Percentiles rank a stretch among this genome's conserved stretches.
Evolutionary conservation across 2,888 invertebrate genomes (phyloP).

Genomic region (Barypeithes pellucidus): DNA sequence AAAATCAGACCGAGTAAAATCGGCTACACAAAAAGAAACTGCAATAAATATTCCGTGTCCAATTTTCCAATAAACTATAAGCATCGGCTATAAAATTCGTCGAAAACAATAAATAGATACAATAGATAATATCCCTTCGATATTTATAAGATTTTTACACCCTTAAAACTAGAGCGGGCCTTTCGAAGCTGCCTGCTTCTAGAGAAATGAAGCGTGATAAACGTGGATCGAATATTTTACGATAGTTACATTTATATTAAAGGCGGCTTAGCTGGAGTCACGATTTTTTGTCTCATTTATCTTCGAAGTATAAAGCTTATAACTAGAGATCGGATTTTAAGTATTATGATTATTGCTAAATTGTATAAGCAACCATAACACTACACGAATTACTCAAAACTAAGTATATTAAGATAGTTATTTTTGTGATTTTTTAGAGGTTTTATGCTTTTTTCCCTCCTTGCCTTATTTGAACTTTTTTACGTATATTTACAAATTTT

Average conservation of each 20-base stretch:
- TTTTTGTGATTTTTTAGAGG: no score
- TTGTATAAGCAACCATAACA: no score
- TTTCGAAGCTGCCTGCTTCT: constrained; percentile 13
- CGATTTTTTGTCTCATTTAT: no score
- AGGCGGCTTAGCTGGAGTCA: background rate
- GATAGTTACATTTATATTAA: constrained; percentile 6
- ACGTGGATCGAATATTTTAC: constrained; percentile 14
- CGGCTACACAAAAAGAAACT: background rate
- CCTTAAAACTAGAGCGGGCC: background rate
- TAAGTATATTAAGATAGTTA: no score
- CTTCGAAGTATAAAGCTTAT: no score
- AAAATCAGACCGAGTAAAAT: background rate
- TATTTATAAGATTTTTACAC: constrained; percentile 15
- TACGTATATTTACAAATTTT: no score
- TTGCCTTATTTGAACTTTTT: no score
- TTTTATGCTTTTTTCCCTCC: no score
- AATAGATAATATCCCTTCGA: constrained; percentile 16
- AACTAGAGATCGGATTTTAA: no score
- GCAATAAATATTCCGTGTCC: no score
- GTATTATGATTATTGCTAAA: no score
- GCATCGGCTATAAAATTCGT: background rate
- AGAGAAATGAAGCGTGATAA: constrained; percentile 9
- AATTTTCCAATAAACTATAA: background rate
- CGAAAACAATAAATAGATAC: background rate
- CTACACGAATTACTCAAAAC: no score